Percentiles rank a stretch among this genome's conserved stretches.
These are phyloP conservation scores for Morbakka virulenta DNA, from an alignment of 30 jellyfish, hydroid and myxozoan species.

Conservation along the genomic window DNA sequence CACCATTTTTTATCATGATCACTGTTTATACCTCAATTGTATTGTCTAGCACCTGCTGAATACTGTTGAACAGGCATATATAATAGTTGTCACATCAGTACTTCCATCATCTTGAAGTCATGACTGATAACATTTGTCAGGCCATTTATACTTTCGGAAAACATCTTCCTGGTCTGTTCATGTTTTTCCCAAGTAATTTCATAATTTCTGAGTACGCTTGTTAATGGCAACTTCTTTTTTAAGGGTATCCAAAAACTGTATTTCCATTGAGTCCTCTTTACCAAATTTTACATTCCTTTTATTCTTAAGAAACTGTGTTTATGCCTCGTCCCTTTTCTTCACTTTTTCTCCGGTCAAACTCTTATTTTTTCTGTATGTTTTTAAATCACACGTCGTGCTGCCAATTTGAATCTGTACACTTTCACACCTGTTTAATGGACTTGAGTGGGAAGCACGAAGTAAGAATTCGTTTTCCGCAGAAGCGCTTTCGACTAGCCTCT, in stretches of 20 bases:
- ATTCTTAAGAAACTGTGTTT: not conserved
- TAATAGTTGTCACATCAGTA: not conserved
- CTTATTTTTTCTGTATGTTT: too few relatives aligned
- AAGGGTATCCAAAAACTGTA: not conserved
- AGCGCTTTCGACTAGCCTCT: not conserved
- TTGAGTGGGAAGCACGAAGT: not conserved
- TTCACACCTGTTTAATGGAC: not conserved
- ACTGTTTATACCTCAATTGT: not conserved
- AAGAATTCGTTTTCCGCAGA: not conserved
- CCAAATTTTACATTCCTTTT: not conserved
- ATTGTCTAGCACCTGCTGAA: not conserved
- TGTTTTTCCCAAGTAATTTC: not conserved
- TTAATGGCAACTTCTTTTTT: not conserved
- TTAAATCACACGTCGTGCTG: too few relatives aligned
- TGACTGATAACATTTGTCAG: not conserved
- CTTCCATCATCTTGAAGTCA: not conserved
- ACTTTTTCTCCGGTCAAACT: too few relatives aligned
- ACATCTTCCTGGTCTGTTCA: not conserved
- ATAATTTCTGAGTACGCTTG: not conserved
- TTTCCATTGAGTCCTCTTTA: not conserved
- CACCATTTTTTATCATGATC: not conserved
- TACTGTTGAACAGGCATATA: not conserved
- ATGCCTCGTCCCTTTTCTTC: not conserved
- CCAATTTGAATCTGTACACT: not conserved
- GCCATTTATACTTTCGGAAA: not conserved